Evolutionary conservation across 2,113 vertebrate species (phyloP).

Genomic region (Neogale vison): DNA sequence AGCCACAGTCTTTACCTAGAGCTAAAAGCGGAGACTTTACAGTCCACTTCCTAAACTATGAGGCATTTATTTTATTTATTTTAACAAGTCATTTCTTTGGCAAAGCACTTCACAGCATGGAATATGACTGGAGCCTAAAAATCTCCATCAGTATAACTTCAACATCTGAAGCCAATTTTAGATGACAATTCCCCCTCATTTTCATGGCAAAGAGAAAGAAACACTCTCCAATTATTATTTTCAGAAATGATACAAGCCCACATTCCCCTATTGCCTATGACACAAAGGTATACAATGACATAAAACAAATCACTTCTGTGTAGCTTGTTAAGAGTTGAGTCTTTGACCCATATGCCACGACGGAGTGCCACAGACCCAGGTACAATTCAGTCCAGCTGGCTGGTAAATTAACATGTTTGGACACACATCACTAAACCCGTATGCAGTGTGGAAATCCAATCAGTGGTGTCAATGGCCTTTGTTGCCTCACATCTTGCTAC

Average conservation of each 20-base stretch:
- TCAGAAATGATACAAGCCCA: slow-evolving; percentile 43
- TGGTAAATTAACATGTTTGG: slow-evolving; percentile 49
- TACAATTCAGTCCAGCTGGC: not conserved
- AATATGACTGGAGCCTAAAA: slow-evolving; percentile 35
- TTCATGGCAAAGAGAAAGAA: slow-evolving; percentile 63
- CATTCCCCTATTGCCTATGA: not conserved
- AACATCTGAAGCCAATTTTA: slow-evolving; percentile 67
- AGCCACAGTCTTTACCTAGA: not conserved
- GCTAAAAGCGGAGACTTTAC: slow-evolving; percentile 2
- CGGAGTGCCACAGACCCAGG: not conserved
- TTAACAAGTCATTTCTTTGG: slow-evolving; percentile 62
- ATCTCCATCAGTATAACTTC: not conserved
- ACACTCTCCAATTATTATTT: slow-evolving; percentile 55
- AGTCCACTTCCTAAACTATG: not conserved
- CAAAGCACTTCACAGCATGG: slow-evolving; percentile 33
- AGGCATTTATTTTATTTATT: slow-evolving; percentile 62
- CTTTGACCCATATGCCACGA: not conserved
- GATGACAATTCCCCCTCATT: slow-evolving; percentile 45
- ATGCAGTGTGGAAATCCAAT: slow-evolving; percentile 52
- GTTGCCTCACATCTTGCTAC: slow-evolving; percentile 63
- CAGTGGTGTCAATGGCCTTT: slow-evolving; percentile 47
- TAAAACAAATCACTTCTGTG: slow-evolving; percentile 52
- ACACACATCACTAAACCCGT: slow-evolving; percentile 19
- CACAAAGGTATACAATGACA: not conserved
- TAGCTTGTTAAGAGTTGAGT: slow-evolving; percentile 7